A percentile compares a stretch with the other conserved stretches of the same genome.
Conservation (phyloP, 2,797 vertebrate species). For the Schizopygopsis malacanthus region DNA sequence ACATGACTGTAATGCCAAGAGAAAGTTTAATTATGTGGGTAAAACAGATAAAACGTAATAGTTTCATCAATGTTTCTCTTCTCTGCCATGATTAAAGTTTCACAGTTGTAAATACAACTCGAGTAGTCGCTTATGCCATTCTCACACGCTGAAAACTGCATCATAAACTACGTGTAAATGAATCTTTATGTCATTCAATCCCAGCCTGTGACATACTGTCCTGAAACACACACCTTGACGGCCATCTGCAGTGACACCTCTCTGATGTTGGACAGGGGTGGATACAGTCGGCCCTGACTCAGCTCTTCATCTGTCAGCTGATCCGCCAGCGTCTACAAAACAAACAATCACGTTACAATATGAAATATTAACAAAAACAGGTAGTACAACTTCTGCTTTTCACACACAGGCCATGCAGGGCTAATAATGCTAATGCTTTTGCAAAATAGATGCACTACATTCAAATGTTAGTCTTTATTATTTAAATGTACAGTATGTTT, state of each 20-base stretch:
- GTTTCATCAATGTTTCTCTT: background rate
- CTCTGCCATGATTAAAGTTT: background rate
- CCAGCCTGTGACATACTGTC: background rate
- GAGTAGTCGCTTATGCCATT: no score
- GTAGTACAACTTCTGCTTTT: background rate
- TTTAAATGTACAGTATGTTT: background rate
- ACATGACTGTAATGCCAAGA: no score
- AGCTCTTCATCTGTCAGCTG: conserved; percentile 90
- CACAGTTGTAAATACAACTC: no score
- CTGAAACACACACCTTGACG: conserved; percentile 76
- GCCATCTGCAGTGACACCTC: conserved; percentile 94
- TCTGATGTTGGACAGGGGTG: conserved; percentile 92
- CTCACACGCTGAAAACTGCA: background rate
- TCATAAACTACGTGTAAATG: background rate
- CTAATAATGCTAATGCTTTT: no score
- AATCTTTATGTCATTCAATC: background rate
- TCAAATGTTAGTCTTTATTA: background rate
- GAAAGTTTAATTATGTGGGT: no score
- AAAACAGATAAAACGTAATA: no score
- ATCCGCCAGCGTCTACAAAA: conserved; percentile 82
- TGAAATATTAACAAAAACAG: background rate
- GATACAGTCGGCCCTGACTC: conserved; percentile 89
- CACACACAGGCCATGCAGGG: background rate
- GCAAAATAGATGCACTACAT: background rate
- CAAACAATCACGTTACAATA: conserved; percentile 1